Percentiles rank a stretch among this genome's conserved stretches.
phyloP scores from a whole-genome alignment of 1,140 invertebrate genomes.

The Drosophila punjabiensis region DNA sequence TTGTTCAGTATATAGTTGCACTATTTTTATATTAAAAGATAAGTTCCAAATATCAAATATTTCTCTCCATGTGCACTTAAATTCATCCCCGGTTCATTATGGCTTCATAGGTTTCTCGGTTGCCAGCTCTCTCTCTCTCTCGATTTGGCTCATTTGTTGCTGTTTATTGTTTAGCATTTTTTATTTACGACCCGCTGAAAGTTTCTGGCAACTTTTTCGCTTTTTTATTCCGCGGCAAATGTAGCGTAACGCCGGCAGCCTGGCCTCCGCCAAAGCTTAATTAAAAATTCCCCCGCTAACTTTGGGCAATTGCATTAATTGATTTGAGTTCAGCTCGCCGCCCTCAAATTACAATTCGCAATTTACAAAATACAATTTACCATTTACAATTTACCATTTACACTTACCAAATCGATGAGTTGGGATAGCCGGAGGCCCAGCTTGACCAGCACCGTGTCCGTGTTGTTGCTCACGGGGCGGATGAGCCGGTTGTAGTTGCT shows the following conservation, averaged over 20 bases:
- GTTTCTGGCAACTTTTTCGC: constrained; percentile 44
- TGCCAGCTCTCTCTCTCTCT: constrained; percentile 3
- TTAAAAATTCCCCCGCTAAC: constrained; percentile 60
- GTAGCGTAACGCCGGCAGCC: constrained; percentile 55
- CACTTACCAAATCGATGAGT: constrained; percentile 96
- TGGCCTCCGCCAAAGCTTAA: constrained; percentile 40
- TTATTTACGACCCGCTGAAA: constrained; percentile 44
- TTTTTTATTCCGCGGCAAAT: constrained; percentile 45
- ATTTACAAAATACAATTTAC: constrained; percentile 14
- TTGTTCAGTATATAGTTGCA: no score
- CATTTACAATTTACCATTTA: constrained; percentile 77
- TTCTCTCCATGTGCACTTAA: constrained; percentile 1
- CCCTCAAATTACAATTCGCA: constrained; percentile 8
- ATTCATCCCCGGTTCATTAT: constrained; percentile 26
- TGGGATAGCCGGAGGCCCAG: constrained; percentile 96
- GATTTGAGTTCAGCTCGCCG: constrained; percentile 20
- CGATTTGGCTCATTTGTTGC: constrained; percentile 52
- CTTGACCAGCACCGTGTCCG: constrained; percentile 96
- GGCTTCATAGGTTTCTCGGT: constrained; percentile 27
- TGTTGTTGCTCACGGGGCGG: constrained; percentile 96
- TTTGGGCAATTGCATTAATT: constrained; percentile 66
- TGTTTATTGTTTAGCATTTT: constrained; percentile 61
- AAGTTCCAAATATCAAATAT: background rate
- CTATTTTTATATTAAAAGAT: background rate
- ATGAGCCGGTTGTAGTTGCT: constrained; percentile 98